Conservation (phyloP, 2,888 invertebrate genomes). For the Linnaemya tessellans region DNA sequence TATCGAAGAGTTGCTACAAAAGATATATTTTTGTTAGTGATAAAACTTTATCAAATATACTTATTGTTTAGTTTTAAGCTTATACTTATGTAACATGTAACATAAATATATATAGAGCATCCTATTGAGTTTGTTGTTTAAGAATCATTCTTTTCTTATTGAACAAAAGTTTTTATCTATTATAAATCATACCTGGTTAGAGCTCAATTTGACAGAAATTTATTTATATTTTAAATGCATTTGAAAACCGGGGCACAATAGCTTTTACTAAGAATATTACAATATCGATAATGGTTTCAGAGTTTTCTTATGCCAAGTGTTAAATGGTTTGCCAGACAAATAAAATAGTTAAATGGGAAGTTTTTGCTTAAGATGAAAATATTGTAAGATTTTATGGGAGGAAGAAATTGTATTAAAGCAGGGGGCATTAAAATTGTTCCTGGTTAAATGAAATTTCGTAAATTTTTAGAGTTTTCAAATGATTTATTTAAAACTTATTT, state of each 20-base stretch:
- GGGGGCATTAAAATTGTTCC: neutral
- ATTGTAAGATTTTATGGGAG: neutral
- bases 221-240: constrained; percentile 32
- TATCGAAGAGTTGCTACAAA: constrained; percentile 38
- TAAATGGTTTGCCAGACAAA: constrained; percentile 7
- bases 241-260: constrained; percentile 1
- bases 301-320: constrained; percentile 3
- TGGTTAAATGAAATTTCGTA: neutral
- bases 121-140: constrained; percentile 8
- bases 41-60: constrained; percentile 55
- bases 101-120: constrained; percentile 1
- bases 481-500: too few relatives aligned
- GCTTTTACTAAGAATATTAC: constrained; percentile 8
- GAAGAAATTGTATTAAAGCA: neutral
- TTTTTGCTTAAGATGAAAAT: neutral
- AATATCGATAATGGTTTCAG: constrained; percentile 21
- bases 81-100: neutral
- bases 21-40: constrained; percentile 50
- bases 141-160: constrained; percentile 3
- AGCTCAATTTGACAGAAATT: constrained; percentile 22
- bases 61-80: constrained; percentile 26
- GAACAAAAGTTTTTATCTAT: constrained; percentile 37
- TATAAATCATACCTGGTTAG: constrained; percentile 21
- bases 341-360: neutral
- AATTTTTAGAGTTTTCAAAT: too few relatives aligned